phyloP scores from a whole-genome alignment of 2,797 vertebrate species.

The Cercopithecus hamlyni region DNA sequence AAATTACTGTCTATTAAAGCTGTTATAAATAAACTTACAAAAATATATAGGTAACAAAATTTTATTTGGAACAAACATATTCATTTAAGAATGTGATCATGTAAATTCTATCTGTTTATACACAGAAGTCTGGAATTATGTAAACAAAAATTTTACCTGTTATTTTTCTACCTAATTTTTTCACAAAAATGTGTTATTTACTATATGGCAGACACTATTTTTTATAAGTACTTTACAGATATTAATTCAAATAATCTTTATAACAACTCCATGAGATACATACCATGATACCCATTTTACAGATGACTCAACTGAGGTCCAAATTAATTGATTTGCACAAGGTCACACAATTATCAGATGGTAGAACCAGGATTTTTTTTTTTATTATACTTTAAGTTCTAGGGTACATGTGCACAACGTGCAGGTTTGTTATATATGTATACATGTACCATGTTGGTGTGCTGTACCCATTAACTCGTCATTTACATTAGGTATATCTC shows the following conservation, averaged over 20 bases:
- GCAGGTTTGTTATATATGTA: no score
- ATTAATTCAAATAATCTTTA: background rate
- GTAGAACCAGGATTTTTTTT: background rate
- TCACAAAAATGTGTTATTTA: background rate
- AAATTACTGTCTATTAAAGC: background rate
- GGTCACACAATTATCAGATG: background rate
- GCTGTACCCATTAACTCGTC: no score
- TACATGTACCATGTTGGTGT: no score
- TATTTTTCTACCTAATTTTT: background rate
- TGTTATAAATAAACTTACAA: background rate
- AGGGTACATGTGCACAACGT: no score
- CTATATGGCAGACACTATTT: background rate
- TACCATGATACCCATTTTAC: background rate
- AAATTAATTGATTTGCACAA: background rate
- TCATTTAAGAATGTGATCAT: background rate
- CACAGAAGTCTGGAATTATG: background rate
- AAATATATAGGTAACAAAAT: background rate
- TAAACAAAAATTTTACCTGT: background rate
- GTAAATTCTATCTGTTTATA: background rate
- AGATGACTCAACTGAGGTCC: background rate
- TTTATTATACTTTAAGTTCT: no score
- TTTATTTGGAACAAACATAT: background rate
- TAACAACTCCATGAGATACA: background rate
- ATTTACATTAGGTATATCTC: no score
- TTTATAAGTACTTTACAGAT: background rate